Conservation (phyloP, 2,888 invertebrate genomes). For the Philhelius pedissequus region DNA sequence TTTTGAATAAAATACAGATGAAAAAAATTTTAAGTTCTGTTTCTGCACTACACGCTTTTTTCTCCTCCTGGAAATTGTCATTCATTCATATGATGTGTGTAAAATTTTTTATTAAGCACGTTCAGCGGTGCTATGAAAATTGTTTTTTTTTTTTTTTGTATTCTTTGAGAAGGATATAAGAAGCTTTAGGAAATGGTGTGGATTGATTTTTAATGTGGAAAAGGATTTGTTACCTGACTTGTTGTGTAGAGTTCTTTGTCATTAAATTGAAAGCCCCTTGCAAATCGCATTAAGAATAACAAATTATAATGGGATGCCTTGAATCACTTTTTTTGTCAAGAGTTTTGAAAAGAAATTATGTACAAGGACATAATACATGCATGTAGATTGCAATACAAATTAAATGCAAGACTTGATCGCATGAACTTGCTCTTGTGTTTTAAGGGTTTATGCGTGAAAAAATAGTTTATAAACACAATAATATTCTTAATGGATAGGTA, state of each 20-base stretch:
- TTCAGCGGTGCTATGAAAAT: background rate
- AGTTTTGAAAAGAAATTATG: background rate
- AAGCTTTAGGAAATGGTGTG: slow-evolving; percentile 29
- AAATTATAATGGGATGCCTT: background rate
- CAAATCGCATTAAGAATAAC: slow-evolving; percentile 51
- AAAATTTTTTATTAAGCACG: slow-evolving; percentile 10
- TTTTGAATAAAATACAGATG: background rate
- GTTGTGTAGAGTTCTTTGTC: slow-evolving; percentile 35
- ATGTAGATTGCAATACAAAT: too few relatives aligned
- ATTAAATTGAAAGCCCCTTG: slow-evolving; percentile 39
- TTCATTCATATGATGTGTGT: background rate
- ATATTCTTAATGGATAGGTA: too few relatives aligned
- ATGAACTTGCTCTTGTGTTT: too few relatives aligned
- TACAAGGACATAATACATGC: background rate
- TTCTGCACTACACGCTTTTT: background rate
- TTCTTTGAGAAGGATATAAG: background rate
- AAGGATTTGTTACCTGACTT: slow-evolving; percentile 38
- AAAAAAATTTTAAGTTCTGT: background rate
- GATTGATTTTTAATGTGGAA: slow-evolving; percentile 56
- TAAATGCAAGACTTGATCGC: too few relatives aligned
- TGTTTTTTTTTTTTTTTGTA: background rate
- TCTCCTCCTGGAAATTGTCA: background rate
- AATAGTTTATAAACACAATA: too few relatives aligned
- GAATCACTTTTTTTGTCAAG: background rate
- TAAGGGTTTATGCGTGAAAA: too few relatives aligned